These are phyloP conservation scores for Xiphorhynchus erythropygius DNA, from an alignment of 2,797 vertebrate species.

Conservation along the genomic window DNA sequence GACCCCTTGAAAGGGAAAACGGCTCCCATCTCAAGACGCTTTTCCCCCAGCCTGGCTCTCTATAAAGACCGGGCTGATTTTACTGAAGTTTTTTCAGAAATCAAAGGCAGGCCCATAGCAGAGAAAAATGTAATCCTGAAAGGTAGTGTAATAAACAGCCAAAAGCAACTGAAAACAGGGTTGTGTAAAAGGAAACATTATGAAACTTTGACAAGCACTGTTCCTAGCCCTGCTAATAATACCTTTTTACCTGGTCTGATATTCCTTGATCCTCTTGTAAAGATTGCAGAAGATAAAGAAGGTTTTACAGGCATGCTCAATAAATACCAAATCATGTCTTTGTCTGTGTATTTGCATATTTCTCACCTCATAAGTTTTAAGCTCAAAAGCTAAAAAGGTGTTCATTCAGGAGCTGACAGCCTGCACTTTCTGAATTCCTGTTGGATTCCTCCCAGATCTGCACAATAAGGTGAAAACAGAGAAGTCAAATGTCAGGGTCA, in stretches of 20 bases:
- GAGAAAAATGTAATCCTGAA: background rate
- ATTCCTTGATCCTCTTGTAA: constrained; percentile 9
- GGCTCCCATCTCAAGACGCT: background rate
- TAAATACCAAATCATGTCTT: background rate
- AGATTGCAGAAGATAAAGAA: background rate
- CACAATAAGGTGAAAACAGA: background rate
- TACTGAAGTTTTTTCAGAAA: background rate
- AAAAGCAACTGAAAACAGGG: background rate
- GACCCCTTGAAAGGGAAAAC: background rate
- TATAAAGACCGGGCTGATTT: background rate
- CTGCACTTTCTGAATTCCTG: background rate
- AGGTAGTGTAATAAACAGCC: background rate
- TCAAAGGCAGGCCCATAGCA: background rate
- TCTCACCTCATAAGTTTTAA: background rate
- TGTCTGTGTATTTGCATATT: background rate
- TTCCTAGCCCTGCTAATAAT: background rate
- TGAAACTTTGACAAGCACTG: background rate
- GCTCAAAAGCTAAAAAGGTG: background rate
- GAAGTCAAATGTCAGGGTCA: background rate
- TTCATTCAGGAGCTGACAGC: background rate
- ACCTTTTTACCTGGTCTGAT: background rate
- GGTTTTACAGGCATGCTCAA: background rate
- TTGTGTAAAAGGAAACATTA: background rate
- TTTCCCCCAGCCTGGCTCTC: background rate
- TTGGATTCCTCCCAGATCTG: background rate